Evolutionary conservation across 2,888 invertebrate species (phyloP), one percentile per base, ranked within the genome.

Genomic region (Apocheima hispidaria): DNA sequence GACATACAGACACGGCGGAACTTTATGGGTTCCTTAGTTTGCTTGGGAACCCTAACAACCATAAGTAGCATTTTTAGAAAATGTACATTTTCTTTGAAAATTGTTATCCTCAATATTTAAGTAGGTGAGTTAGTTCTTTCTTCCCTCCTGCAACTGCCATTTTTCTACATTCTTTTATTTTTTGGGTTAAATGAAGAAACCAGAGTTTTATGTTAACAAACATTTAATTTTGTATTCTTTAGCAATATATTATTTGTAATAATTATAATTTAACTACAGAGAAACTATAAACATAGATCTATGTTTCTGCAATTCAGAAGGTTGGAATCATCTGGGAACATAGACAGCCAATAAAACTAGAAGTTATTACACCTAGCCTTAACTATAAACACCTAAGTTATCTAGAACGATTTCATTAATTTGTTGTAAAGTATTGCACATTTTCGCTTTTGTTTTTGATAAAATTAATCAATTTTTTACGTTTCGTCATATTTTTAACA

Each of bases 161-260:
- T n/a, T n/a, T 7, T 23, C 4, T 2, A 12, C 2, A 12, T 41
- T 5, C 7, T 41, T 5, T n/a, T n/a, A 20, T 23, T 20, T 10
- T 20, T 21, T 12, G 18, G 46, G 56, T 48, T 44, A 65, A 69
- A 74, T 70, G 2, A 73, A 73, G 38, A 40, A 57, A 71, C 16
- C 46, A 58, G 77, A 60, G 10, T 65, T 4, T 36, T 77, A 76
- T 87, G 85, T 92, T 91, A 92, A 92, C 92, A 92, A 92, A 92
- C 92, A 92, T 92, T 92, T 92, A 92, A 87, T 92, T 90, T 87
- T 83, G 84, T 70, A 84, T 86, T 88, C 77, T 88, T 90, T 89
- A 92, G 86, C 86, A 90, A 92, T 92, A 92, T 92, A 92, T 92
- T 92, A 92, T 90, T 88, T 92, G 82, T 88, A 87, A 86, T 90